phyloP scores from a whole-genome alignment of 30 jellyfish, hydroid and myxozoan species.

The Aurelia aurita complex sp. Pacific region DNA sequence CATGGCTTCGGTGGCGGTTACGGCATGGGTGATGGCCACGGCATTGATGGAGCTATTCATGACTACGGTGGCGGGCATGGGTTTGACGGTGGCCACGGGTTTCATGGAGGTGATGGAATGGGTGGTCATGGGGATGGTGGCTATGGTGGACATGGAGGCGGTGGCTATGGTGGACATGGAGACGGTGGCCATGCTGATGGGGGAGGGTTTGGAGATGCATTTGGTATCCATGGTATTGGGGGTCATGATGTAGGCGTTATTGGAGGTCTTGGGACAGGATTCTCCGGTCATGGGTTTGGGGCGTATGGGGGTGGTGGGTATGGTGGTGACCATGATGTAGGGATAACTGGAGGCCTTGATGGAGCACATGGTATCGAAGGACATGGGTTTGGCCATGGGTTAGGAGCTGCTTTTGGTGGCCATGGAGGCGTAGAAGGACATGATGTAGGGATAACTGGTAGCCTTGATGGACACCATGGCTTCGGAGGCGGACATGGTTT shows the following conservation, averaged over 20 bases:
- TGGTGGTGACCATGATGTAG: constrained; percentile 8
- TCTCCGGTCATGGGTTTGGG: neutral
- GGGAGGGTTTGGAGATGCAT: constrained; percentile 9
- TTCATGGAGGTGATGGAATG: constrained; percentile 29
- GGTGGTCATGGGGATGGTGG: constrained; percentile 46
- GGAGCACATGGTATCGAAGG: constrained; percentile 21
- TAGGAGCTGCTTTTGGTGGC: constrained; percentile 10
- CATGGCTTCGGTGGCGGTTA: constrained; percentile 60
- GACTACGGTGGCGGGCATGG: constrained; percentile 26
- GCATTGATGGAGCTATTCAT: constrained; percentile 47
- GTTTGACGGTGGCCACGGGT: neutral
- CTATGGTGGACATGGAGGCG: constrained; percentile 30
- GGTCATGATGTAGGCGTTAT: constrained; percentile 11
- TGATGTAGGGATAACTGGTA: neutral
- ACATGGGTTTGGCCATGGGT: constrained; percentile 32
- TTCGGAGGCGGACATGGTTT: constrained; percentile 45
- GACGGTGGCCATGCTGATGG: neutral
- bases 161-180: neutral
- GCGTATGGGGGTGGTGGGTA: constrained; percentile 2
- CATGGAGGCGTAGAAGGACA: neutral
- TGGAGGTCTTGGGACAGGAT: constrained; percentile 3
- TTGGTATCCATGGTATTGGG: constrained; percentile 7
- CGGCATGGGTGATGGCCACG: constrained; percentile 37
- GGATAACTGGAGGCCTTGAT: constrained; percentile 19
- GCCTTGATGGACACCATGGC: neutral